Evolutionary conservation across 2,113 vertebrate species (phyloP).

Genomic region (Alaudala cheleensis): DNA sequence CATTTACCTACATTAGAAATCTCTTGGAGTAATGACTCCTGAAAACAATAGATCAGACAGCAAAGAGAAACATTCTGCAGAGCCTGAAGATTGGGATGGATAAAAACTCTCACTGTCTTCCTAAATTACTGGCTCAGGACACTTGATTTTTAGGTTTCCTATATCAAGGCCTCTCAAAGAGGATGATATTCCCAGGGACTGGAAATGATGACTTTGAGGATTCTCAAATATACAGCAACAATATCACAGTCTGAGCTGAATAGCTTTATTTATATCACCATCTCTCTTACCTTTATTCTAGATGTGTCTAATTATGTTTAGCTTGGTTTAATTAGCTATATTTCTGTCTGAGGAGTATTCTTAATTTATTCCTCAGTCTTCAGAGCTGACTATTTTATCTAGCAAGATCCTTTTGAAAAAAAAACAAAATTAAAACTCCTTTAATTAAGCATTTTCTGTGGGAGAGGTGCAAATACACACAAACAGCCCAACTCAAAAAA

Average conservation of each 20-base stretch:
- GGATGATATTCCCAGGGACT: background rate
- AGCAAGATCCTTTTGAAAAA: background rate
- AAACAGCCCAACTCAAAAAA: background rate
- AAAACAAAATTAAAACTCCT: background rate
- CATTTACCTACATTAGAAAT: background rate
- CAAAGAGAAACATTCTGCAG: background rate
- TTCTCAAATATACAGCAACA: background rate
- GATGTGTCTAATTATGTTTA: background rate
- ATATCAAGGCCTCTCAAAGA: background rate
- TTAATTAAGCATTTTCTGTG: background rate
- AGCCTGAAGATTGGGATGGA: background rate
- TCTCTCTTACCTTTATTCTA: background rate
- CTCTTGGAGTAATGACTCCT: background rate
- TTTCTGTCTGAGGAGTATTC: background rate
- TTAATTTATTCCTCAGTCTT: conserved; percentile 8
- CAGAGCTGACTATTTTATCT: background rate
- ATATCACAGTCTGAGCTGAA: background rate
- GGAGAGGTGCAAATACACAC: background rate
- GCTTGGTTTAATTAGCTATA: background rate
- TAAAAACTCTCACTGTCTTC: background rate
- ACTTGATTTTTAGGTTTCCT: background rate
- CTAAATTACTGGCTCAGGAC: background rate
- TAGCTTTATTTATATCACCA: background rate
- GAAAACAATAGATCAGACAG: background rate
- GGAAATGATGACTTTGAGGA: background rate